A percentile compares a stretch with the other conserved stretches of the same genome.
phyloP scores from a whole-genome alignment of 1,140 invertebrate genomes.

The Drosophila pseudoobscura region DNA sequence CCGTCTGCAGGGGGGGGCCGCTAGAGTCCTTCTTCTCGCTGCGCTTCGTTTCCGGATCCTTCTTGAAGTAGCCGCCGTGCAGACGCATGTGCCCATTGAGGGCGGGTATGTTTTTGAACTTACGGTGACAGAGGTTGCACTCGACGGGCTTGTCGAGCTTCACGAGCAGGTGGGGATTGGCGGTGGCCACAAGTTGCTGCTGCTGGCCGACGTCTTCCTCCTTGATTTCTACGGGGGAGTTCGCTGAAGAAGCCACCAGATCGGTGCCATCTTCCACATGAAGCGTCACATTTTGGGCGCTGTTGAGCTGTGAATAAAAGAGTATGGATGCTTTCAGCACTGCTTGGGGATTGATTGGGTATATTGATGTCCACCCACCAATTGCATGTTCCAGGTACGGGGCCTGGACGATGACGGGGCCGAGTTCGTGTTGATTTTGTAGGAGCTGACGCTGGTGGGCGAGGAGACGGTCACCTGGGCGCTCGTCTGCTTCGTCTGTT shows the following conservation, averaged over 20 bases:
- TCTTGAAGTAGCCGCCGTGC: conserved; percentile 98
- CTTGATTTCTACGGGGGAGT: conserved; percentile 68
- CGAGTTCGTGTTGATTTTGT: conserved; percentile 72
- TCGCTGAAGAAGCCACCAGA: conserved; percentile 40
- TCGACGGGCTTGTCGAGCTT: conserved; percentile 92
- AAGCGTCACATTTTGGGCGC: conserved; percentile 72
- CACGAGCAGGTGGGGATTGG: conserved; percentile 79
- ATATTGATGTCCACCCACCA: conserved; percentile 53
- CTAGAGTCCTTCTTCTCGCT: conserved; percentile 91
- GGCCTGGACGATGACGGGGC: conserved; percentile 61
- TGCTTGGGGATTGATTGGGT: conserved; percentile 10
- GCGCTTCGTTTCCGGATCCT: conserved; percentile 94
- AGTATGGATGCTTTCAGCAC: background rate
- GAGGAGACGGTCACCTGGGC: conserved; percentile 80
- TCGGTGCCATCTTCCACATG: conserved; percentile 78
- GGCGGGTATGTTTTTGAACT: conserved; percentile 98
- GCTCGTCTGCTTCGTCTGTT: conserved; percentile 87
- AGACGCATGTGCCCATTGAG: conserved; percentile 98
- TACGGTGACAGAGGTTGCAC: conserved; percentile 96
- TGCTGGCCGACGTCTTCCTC: conserved; percentile 79
- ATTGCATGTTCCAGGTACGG: conserved; percentile 84
- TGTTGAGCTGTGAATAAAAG: conserved; percentile 58
- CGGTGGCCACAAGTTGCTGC: conserved; percentile 75
- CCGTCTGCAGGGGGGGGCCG: conserved; percentile 93
- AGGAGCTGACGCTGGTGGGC: conserved; percentile 84